Conservation (phyloP, 1,140 invertebrate genomes). For the Euura saliciscinereae region DNA sequence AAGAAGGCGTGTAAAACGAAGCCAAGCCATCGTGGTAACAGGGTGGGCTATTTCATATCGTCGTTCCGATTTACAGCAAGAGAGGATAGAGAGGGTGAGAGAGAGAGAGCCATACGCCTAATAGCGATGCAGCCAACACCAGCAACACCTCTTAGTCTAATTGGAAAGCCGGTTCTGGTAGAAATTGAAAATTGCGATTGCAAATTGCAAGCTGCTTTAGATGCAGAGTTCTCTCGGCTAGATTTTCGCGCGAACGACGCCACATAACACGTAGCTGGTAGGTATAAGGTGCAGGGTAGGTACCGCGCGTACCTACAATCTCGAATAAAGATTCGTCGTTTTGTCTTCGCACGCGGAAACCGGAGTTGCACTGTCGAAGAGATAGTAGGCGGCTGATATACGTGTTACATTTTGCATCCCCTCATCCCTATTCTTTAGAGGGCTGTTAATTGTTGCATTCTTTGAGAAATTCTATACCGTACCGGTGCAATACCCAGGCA, state of each 20-base stretch:
- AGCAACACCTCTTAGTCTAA: constrained; percentile 60
- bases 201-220: constrained; percentile 59
- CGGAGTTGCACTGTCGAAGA: background rate
- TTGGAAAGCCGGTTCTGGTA: constrained; percentile 55
- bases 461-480: constrained; percentile 32
- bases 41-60: background rate
- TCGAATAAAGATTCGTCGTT: constrained; percentile 58
- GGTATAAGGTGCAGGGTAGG: background rate
- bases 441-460: constrained; percentile 55
- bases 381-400: background rate
- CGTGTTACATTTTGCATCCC: background rate
- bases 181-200: constrained; percentile 62
- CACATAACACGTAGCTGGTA: background rate
- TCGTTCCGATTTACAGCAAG: background rate
- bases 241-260: background rate
- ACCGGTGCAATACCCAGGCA: background rate
- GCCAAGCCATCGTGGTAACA: background rate
- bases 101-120: background rate
- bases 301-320: background rate
- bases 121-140: constrained; percentile 12
- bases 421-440: constrained; percentile 49
- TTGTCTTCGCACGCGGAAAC: constrained; percentile 46
- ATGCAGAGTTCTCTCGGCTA: constrained; percentile 18
- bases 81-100: background rate
- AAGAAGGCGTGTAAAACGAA: background rate